These are phyloP conservation scores for Epinephelus lanceolatus DNA, from an alignment of 2,113 vertebrate species.

Conservation along the genomic window DNA sequence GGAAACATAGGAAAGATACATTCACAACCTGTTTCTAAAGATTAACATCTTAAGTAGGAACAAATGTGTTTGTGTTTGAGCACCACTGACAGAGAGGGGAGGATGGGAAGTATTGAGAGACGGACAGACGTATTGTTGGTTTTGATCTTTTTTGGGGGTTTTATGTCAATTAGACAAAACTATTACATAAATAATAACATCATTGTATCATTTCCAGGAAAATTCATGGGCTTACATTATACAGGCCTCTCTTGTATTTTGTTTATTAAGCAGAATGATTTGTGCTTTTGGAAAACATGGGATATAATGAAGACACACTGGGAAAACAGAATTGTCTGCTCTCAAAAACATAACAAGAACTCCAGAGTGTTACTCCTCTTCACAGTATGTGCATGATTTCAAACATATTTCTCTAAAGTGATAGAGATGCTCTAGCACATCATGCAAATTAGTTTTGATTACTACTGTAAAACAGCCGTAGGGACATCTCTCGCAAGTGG, in stretches of 20 bases:
- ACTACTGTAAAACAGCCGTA: conserved; percentile 46
- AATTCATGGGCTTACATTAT: neutral
- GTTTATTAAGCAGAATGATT: neutral
- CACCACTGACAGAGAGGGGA: too few relatives aligned
- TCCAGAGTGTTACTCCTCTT: conserved; percentile 10
- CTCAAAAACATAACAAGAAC: conserved; percentile 18
- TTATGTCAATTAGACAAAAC: neutral
- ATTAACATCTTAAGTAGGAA: neutral
- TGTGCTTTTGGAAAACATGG: neutral
- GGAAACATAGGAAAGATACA: neutral
- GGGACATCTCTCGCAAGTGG: conserved; percentile 43
- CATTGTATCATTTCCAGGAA: neutral
- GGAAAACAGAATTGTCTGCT: neutral
- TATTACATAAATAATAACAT: neutral
- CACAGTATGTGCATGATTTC: conserved; percentile 45
- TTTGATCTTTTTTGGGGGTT: neutral
- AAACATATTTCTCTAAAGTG: conserved; percentile 51
- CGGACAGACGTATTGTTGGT: too few relatives aligned
- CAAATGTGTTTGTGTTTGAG: neutral
- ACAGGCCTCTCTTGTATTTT: neutral
- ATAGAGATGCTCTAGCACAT: conserved; percentile 33
- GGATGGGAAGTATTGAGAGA: neutral
- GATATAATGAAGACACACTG: conserved; percentile 12
- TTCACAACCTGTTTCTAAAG: neutral
- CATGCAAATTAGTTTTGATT: conserved; percentile 72